Evolutionary conservation across 2,888 invertebrate genomes (phyloP).

Genomic region (Glaucopsyche alexis): DNA sequence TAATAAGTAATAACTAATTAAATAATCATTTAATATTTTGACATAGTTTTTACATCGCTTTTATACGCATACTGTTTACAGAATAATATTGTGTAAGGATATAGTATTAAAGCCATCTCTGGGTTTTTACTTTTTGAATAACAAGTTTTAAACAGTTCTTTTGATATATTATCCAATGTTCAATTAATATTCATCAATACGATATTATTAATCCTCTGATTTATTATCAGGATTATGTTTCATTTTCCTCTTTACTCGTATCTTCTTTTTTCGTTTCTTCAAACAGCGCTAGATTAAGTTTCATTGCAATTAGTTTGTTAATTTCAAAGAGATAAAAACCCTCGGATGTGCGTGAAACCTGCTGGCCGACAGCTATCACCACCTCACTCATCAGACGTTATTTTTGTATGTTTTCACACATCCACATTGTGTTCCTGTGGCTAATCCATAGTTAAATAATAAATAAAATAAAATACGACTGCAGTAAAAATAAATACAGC

Average conservation of each 20-base stretch:
- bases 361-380: conserved; percentile 29
- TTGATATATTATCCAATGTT: too few relatives aligned
- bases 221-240: too few relatives aligned
- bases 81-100: conserved; percentile 30
- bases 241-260: too few relatives aligned
- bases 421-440: conserved; percentile 70
- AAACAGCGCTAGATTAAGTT: too few relatives aligned
- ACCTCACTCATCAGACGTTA: conserved; percentile 39
- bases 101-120: conserved; percentile 18
- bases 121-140: conserved; percentile 4
- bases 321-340: not conserved
- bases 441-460: conserved; percentile 66
- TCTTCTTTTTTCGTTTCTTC: too few relatives aligned
- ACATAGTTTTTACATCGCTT: conserved; percentile 32
- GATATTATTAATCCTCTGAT: too few relatives aligned
- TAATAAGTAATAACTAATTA: conserved; percentile 30
- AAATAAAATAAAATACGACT: conserved; percentile 66
- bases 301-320: too few relatives aligned
- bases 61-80: conserved; percentile 32
- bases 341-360: not conserved
- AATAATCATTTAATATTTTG: conserved; percentile 31
- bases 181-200: too few relatives aligned
- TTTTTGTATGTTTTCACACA: conserved; percentile 49
- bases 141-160: not conserved
- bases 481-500: conserved; percentile 70